Conservation (phyloP, 2,113 vertebrate genomes). For the Sporophila hypoxantha region DNA sequence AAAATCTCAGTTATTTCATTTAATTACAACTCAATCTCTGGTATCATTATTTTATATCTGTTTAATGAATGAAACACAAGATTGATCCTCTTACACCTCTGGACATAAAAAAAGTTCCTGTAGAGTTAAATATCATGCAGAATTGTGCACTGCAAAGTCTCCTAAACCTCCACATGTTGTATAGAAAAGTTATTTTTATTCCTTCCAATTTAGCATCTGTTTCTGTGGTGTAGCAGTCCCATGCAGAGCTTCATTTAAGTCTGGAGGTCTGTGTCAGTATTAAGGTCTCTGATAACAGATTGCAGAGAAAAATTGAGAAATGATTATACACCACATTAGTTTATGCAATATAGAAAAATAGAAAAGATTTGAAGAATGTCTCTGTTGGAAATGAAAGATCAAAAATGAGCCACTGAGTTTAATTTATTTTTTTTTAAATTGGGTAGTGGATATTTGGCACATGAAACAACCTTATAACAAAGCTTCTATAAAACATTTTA, state of each 20-base stretch:
- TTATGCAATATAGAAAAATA: slow-evolving; percentile 20
- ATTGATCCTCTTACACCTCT: not conserved
- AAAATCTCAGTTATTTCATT: not conserved
- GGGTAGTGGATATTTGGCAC: not conserved
- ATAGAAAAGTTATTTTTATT: slow-evolving; percentile 1
- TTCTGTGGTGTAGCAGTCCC: not conserved
- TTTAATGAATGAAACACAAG: not conserved
- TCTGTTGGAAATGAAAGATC: slow-evolving; percentile 16
- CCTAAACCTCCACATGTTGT: not conserved
- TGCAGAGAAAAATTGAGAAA: not conserved
- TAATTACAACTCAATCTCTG: not conserved
- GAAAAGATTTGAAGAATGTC: not conserved
- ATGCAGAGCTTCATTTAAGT: not conserved
- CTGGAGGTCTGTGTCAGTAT: not conserved
- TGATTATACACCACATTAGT: not conserved
- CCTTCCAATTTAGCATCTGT: not conserved
- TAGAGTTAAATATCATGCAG: not conserved
- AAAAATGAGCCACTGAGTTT: not conserved
- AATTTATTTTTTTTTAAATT: not conserved
- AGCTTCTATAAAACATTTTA: slow-evolving; percentile 25
- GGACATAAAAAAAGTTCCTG: not conserved
- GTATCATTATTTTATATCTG: not conserved
- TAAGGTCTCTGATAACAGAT: slow-evolving; percentile 1
- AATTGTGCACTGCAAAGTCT: not conserved
- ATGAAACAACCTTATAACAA: slow-evolving; percentile 4